Conservation (phyloP, 1,140 invertebrate species). For the Lysiphlebus fabarum region DNA sequence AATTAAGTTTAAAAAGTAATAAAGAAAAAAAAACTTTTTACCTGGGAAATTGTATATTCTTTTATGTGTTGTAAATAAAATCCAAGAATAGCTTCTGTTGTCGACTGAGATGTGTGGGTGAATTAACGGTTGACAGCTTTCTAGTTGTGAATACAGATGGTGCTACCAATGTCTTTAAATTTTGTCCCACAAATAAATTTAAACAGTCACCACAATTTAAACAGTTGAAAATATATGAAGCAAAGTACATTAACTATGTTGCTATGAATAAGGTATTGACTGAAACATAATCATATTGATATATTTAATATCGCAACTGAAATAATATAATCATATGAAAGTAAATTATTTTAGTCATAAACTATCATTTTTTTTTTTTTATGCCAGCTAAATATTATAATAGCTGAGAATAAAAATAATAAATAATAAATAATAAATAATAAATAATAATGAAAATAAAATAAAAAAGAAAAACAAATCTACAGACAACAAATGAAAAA, state of each 20-base stretch:
- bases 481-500: too few species aligned
- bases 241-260: not conserved
- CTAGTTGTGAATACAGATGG: conserved; percentile 37
- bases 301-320: too few species aligned
- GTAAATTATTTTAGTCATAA: too few species aligned
- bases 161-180: conserved; percentile 22
- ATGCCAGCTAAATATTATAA: too few species aligned
- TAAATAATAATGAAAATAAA: not conserved
- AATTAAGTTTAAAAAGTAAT: too few species aligned
- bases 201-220: not conserved
- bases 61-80: not conserved
- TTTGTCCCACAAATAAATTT: not conserved
- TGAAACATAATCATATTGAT: not conserved
- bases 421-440: not conserved
- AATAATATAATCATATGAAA: too few species aligned
- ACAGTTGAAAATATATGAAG: not conserved
- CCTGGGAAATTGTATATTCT: not conserved
- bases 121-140: conserved; percentile 23
- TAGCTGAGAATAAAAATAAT: too few species aligned
- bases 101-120: conserved; percentile 23
- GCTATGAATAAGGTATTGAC: not conserved
- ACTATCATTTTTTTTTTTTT: too few species aligned
- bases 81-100: conserved; percentile 3
- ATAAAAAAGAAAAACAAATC: not conserved
- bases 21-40: too few species aligned